Conservation (phyloP, 2,113 vertebrate genomes). For the Saccopteryx leptura region DNA sequence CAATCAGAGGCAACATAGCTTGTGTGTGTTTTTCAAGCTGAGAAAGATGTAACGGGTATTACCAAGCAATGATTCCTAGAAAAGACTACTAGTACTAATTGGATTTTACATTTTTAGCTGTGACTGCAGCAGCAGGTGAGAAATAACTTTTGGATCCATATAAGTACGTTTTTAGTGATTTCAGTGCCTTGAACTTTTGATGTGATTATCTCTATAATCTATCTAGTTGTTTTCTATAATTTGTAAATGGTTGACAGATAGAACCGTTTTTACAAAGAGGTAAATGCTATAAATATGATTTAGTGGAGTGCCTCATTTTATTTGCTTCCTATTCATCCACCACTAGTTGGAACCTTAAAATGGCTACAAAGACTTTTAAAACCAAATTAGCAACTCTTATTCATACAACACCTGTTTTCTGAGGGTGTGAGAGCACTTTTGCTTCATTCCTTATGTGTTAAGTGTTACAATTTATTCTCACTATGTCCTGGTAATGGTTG, state of each 20-base stretch:
- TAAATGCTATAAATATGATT: slow-evolving; percentile 64
- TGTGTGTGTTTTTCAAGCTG: background rate
- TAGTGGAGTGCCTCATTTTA: slow-evolving; percentile 47
- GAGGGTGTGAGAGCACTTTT: slow-evolving; percentile 28
- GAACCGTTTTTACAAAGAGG: slow-evolving; percentile 48
- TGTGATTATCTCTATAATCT: slow-evolving; percentile 43
- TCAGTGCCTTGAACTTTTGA: slow-evolving; percentile 33
- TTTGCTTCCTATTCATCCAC: slow-evolving; percentile 66
- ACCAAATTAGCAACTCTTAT: slow-evolving; percentile 62
- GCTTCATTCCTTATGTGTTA: background rate
- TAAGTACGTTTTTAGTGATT: slow-evolving; percentile 29
- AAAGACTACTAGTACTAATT: background rate
- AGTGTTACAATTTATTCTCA: slow-evolving; percentile 51
- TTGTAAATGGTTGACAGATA: slow-evolving; percentile 62
- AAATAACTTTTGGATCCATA: slow-evolving; percentile 27
- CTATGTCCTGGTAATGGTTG: slow-evolving; percentile 3
- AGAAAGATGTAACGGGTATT: background rate
- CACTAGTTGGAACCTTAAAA: slow-evolving; percentile 43
- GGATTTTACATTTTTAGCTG: slow-evolving; percentile 35
- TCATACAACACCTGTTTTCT: slow-evolving; percentile 69
- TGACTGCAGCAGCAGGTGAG: slow-evolving; percentile 56
- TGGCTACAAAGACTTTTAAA: slow-evolving; percentile 57
- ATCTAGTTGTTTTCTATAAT: slow-evolving; percentile 52
- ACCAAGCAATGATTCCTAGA: background rate
- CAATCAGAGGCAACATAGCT: background rate